phyloP scores from a whole-genome alignment of 2,888 invertebrate genomes.

The Spicauda simplicius region DNA sequence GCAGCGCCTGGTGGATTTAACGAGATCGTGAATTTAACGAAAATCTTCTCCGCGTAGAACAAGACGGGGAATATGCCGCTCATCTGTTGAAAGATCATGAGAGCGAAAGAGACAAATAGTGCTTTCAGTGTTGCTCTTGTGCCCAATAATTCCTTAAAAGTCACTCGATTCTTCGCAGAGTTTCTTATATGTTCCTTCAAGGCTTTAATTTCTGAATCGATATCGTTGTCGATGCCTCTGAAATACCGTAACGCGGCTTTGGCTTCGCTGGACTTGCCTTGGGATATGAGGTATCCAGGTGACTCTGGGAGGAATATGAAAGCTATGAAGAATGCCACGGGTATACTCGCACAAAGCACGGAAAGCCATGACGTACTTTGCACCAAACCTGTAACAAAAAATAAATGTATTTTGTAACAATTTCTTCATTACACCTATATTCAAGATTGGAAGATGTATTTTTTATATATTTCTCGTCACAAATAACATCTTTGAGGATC shows the following conservation, averaged over 20 bases:
- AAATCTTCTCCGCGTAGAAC: slow-evolving; percentile 85
- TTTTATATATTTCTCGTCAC: too few relatives aligned
- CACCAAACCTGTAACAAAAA: slow-evolving; percentile 68
- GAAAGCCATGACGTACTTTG: slow-evolving; percentile 70
- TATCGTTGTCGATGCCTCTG: slow-evolving; percentile 85
- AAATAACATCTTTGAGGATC: too few relatives aligned
- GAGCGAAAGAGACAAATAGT: slow-evolving; percentile 79
- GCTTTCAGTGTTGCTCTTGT: slow-evolving; percentile 74
- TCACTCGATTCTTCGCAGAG: slow-evolving; percentile 70
- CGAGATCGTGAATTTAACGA: slow-evolving; percentile 73
- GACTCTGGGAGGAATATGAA: slow-evolving; percentile 90
- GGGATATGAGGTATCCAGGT: slow-evolving; percentile 86
- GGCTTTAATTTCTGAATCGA: slow-evolving; percentile 81
- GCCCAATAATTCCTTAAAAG: slow-evolving; percentile 73
- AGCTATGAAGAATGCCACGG: slow-evolving; percentile 73
- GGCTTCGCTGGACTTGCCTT: slow-evolving; percentile 84
- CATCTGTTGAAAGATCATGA: slow-evolving; percentile 88
- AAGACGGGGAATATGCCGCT: slow-evolving; percentile 86
- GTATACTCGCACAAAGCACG: slow-evolving; percentile 70
- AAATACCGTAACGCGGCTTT: slow-evolving; percentile 85
- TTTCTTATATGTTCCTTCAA: slow-evolving; percentile 77
- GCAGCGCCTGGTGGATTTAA: slow-evolving; percentile 71
- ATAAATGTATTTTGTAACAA: not conserved
- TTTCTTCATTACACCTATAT: too few relatives aligned
- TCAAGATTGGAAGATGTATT: too few relatives aligned